Conservation (phyloP, 35 echinoderm and acorn worm genomes). For the Ptychodera flava region DNA sequence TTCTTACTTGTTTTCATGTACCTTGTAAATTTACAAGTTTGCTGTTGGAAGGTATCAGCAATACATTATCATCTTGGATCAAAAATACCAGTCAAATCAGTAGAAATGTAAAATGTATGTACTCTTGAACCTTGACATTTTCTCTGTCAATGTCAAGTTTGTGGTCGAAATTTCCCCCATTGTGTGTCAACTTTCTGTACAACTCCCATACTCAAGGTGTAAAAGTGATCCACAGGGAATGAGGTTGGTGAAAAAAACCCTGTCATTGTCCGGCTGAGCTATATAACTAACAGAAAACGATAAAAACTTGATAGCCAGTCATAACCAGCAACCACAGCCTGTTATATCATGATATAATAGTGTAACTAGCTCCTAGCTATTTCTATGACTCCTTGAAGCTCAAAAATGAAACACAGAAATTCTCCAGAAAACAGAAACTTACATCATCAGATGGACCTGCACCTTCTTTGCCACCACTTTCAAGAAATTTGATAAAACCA, state of each 20-base stretch:
- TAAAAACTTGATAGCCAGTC: neutral
- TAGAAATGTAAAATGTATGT: too few species aligned
- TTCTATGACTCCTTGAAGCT: neutral
- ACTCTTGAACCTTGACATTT: too few species aligned
- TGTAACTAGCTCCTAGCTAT: neutral
- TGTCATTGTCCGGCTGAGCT: too few species aligned
- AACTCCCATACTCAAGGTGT: too few species aligned
- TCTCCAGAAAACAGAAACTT: neutral
- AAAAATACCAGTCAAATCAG: too few species aligned
- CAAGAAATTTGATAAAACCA: constrained; percentile 71
- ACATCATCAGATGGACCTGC: constrained; percentile 63
- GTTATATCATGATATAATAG: neutral
- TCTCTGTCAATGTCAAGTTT: too few species aligned
- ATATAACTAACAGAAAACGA: neutral
- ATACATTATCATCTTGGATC: neutral
- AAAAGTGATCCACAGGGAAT: too few species aligned
- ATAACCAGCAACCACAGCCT: neutral
- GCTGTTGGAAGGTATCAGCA: neutral
- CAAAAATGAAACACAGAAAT: neutral
- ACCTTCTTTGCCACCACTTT: constrained; percentile 68
- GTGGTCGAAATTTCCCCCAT: too few species aligned
- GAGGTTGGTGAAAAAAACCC: too few species aligned
- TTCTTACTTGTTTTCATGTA: too few species aligned
- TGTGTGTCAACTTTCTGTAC: too few species aligned
- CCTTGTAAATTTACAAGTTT: too few species aligned